Base-by-base conservation (phyloP, 2,113 vertebrate species). In the Apteryx mantelli region DNA sequence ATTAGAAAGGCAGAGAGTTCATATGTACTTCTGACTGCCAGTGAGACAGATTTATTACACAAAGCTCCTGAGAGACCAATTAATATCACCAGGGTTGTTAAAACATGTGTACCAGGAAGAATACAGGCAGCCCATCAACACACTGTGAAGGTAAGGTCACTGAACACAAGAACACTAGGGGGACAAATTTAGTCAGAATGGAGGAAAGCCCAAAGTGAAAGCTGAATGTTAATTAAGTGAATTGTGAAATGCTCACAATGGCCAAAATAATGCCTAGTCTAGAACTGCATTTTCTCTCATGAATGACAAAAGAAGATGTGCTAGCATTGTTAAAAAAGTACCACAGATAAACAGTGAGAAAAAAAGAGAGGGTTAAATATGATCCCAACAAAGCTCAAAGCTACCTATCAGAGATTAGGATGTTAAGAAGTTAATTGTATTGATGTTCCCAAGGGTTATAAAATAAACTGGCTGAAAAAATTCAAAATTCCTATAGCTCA, bases 31-130 rank as follows among this genome's bases (percentile, higher is more conserved):
- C 53, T 95, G 69, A 91, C 79, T 93, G 55, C 46, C 79, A 86
- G 82, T 48, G 86, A 82, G 81, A 95, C 61, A 91, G 86, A 96
- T 96, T 94, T 95, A 89, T 95, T 95, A 75, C 44, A 36, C 63
- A 93, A 96, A 95, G 52, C 77, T 96, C 94, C 94, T 90, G 34
- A 96, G 96, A 97, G 91, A 97, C 96, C 85, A 97, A 97, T 97
- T 97, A 97, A 82, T 95, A 95, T 95, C 70, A 82, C 58, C 32
- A 93, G 36, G 10, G 34, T 91, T 97, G 97, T 96, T 94, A 97
- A 97, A 97, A 95, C 95, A 95, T 32, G 13, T 65, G 93, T 94
- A 84, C 85, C 93, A 95, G 91, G 84, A 97, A 97, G 85, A 94
- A 91, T 89, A 91, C 36, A 90, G 60, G 55, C 80, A 96, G 74